Percentiles rank a stretch among this genome's conserved stretches.
phyloP scores from a whole-genome alignment of 2,888 invertebrate species.

The Tanypteryx hageni region DNA sequence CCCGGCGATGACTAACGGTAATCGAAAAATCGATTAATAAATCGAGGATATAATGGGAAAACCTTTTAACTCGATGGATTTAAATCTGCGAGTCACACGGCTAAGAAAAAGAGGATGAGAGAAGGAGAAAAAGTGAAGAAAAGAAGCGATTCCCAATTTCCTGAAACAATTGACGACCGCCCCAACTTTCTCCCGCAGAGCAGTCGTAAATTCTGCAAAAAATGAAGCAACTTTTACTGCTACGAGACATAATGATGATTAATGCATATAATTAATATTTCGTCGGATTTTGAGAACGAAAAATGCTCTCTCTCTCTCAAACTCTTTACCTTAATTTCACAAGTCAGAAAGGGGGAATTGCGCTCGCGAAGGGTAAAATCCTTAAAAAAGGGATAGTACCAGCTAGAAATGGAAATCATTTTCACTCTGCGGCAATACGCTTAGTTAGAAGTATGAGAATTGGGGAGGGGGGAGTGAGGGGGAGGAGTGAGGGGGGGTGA shows the following conservation, averaged over 20 bases:
- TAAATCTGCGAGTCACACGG: too few relatives aligned
- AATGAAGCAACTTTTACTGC: background rate
- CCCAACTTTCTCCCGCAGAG: background rate
- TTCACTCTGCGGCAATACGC: too few relatives aligned
- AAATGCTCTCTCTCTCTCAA: background rate
- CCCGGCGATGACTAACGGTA: too few relatives aligned
- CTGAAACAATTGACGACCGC: background rate
- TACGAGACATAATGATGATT: background rate
- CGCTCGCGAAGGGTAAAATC: too few relatives aligned
- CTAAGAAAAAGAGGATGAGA: background rate
- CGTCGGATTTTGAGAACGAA: background rate
- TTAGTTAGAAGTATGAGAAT: too few relatives aligned
- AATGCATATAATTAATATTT: background rate
- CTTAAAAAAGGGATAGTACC: too few relatives aligned
- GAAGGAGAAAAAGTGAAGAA: background rate
- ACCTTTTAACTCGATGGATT: too few relatives aligned
- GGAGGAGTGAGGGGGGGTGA: background rate
- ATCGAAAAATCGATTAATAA: too few relatives aligned
- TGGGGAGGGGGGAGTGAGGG: background rate
- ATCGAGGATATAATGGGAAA: too few relatives aligned
- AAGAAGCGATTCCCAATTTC: background rate
- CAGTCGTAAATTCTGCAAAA: background rate
- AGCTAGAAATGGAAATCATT: too few relatives aligned
- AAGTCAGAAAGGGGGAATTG: too few relatives aligned
- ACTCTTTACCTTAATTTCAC: too few relatives aligned